These are phyloP conservation scores for Anguilla anguilla DNA, from an alignment of 2,797 vertebrate genomes.

Conservation along the genomic window DNA sequence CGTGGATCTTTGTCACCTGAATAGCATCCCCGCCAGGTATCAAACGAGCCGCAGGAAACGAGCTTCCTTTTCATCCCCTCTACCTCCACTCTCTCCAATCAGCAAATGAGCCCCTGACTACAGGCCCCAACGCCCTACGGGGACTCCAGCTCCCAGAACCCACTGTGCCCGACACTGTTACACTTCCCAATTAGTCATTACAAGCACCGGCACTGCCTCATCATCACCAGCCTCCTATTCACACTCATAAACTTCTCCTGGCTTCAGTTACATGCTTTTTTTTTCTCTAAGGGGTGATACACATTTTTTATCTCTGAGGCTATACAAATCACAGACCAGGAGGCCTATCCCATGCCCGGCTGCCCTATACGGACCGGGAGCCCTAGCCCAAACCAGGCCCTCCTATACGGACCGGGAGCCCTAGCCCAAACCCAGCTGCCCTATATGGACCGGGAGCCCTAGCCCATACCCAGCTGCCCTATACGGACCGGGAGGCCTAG, in stretches of 20 bases:
- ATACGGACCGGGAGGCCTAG: not conserved
- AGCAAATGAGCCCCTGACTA: conserved; percentile 82
- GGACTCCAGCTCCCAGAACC: conserved; percentile 69
- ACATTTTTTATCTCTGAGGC: not conserved
- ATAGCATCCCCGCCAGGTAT: conserved; percentile 98
- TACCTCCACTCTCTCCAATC: conserved; percentile 85
- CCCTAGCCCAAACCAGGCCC: no score
- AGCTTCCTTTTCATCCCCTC: conserved; percentile 78
- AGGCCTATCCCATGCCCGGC: no score
- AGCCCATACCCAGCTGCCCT: not conserved
- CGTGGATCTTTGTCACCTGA: conserved; percentile 96
- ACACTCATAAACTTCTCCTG: not conserved
- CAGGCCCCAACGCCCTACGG: conserved; percentile 73
- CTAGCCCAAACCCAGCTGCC: not conserved
- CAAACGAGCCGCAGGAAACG: conserved; percentile 95
- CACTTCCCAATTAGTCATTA: conserved; percentile 70
- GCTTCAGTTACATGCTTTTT: not conserved
- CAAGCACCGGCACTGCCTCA: conserved; percentile 42
- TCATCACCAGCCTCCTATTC: not conserved
- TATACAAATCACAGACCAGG: not conserved
- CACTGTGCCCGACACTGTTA: conserved; percentile 71
- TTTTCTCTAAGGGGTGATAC: not conserved
- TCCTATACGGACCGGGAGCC: not conserved
- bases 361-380: not conserved
- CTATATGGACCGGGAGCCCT: not conserved